Evolutionary conservation across 2,888 invertebrate species (phyloP), one percentile per base, ranked within the genome.

Genomic region (Tiliacea citrago): DNA sequence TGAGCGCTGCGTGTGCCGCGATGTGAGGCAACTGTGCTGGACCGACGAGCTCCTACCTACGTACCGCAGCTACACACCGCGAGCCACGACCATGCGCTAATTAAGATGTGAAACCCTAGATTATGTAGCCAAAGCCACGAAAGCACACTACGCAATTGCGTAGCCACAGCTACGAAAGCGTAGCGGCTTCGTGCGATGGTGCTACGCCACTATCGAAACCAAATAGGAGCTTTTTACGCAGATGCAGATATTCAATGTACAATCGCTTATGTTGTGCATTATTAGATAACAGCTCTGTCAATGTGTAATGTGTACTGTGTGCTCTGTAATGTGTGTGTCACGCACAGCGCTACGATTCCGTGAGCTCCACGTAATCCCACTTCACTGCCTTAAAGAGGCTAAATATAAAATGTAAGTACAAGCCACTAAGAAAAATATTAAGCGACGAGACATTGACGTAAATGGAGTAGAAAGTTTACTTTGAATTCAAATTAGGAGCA

Each of bases 381-480:
- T 75, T 74, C 67, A 84, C 68, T 70, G 73, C 69, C 57, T 67
- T 81, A 75, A 77, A 71, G 63, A 58, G 58, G 62, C 75, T 79
- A 77, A 58, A 42, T 77, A 73, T 71, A 66, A 83, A 78, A 81
- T 84, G 71, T 72, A 63, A 73, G 75, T 67, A 77, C 77, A 75
- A 82, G 51, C 68, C 68, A 80, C 75, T 73, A 72, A 77, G 73
- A 77, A 75, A 80, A 77, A 84, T 74, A 75, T 73, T 29, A 75
- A 70, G 60, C 61, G 71, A 63, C 39, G 75, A 66, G 58, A 74
- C 66, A 74, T 51, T 73, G 63, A 60, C 42, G 63, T 29, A 65
- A 79, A 71, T 35, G 71, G 58, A 73, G 60, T 55, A 39, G 49
- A 68, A 82, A 82, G 51, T 75, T 75, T 71, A 71, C 66, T 73